Evolutionary conservation across 2,797 vertebrate genomes (phyloP).

Genomic region (Xerus rutilus): DNA sequence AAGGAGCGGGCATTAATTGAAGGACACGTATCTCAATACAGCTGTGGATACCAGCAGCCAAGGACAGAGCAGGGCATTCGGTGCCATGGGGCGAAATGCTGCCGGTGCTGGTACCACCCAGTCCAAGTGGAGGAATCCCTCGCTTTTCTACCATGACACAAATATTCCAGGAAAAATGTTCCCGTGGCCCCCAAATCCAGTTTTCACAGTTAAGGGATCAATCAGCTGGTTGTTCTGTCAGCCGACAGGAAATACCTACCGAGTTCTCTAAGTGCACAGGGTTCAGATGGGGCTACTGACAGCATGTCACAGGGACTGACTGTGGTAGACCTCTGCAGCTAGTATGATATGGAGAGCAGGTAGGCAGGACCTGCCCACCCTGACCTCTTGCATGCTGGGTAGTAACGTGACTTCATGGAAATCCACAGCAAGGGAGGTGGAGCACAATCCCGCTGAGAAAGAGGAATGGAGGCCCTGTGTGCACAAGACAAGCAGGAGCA

Average conservation of each 20-base stretch:
- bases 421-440: background rate
- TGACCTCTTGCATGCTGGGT: background rate
- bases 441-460: accelerated
- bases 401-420: accelerated
- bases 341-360: background rate
- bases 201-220: background rate
- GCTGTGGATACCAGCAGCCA: background rate
- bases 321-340: background rate
- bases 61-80: background rate
- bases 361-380: accelerated
- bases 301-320: background rate
- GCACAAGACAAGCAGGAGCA: accelerated
- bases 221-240: background rate
- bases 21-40: background rate
- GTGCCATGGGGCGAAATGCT: no score
- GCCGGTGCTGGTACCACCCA: accelerated
- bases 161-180: background rate
- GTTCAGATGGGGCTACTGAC: background rate
- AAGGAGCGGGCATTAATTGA: accelerated
- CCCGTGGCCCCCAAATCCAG: background rate
- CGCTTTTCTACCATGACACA: background rate
- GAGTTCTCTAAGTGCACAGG: background rate
- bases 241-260: background rate
- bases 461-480: accelerated
- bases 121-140: accelerated